Evolutionary conservation across 2,113 vertebrate species (phyloP).

Genomic region (Dendrocopos noguchii): DNA sequence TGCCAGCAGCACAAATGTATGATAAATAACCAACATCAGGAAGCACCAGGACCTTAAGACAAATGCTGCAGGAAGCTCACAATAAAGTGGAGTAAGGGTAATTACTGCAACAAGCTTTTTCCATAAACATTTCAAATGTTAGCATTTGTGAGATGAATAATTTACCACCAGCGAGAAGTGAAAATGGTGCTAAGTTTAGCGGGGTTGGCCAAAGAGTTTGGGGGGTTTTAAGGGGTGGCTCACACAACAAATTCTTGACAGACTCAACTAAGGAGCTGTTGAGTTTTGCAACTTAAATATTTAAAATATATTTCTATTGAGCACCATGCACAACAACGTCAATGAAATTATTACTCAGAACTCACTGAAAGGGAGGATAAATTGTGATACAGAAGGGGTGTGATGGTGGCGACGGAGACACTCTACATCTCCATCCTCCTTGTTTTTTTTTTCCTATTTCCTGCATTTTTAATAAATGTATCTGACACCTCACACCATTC

Average conservation of each 20-base stretch:
- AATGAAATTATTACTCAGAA: conserved; percentile 51
- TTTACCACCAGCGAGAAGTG: conserved; percentile 15
- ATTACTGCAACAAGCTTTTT: conserved; percentile 42
- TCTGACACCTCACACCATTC: conserved; percentile 53
- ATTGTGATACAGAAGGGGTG: conserved; percentile 2
- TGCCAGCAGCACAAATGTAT: neutral
- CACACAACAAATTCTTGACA: conserved; percentile 1
- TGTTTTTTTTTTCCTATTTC: conserved; percentile 36
- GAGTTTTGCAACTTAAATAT: conserved; percentile 5
- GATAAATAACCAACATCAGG: conserved; percentile 22
- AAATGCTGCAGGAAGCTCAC: conserved; percentile 7
- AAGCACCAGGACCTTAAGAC: conserved; percentile 23
- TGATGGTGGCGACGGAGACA: conserved; percentile 36
- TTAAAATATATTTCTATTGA: conserved; percentile 11
- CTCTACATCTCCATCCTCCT: conserved; percentile 3
- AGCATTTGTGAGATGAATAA: conserved; percentile 37
- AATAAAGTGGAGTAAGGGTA: neutral
- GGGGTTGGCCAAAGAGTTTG: neutral
- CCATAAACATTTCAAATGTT: conserved; percentile 18
- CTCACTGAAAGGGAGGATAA: conserved; percentile 26
- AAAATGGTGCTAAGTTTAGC: neutral
- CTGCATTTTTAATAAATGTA: conserved; percentile 43
- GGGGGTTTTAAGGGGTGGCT: neutral
- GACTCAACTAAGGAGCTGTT: neutral
- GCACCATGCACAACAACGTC: conserved; percentile 10